Base-by-base conservation (phyloP, 1,140 invertebrate genomes). In the Lordiphosa clarofinis region DNA sequence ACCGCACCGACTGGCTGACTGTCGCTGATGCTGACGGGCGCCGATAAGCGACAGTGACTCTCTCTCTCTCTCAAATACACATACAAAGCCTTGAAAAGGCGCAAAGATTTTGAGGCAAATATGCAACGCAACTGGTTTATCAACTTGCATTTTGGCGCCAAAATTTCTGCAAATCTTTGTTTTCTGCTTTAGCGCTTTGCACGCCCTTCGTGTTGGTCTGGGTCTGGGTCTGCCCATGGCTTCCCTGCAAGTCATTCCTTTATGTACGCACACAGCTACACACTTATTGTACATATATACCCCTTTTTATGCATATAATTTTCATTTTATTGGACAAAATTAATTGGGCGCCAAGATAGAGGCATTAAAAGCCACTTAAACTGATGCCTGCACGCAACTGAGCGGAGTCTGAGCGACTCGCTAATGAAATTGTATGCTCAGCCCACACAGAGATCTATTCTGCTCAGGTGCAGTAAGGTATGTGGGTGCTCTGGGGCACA, bases 41-140 rank as follows among this genome's bases (percentile, higher is more conserved):
- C 73, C 73, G 59, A 73, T 73, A 73, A 73, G 73, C 75, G 52
- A 70, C 54, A 28, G 24, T 28, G 24, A 28, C n/a, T n/a, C n/a
- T n/a, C 24, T 28, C 46, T 39, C 15, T 59, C 65, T 44, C 55
- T 55, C 72, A 56, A 33, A 60, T 48, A 35, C 35, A 56, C 62
- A 63, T 37, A 59, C 53, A 47, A 7, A 28, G 24, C 1, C 24
- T 7, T 28, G 60, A 74, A 81, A 81, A 74, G 73, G 63, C 73
- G 73, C 78, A 73, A 66, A 60, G 59, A 50, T 73, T 82, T 75
- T 76, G 60, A 71, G 55, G 60, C 55, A 61, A 78, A 71, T 78
- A 86, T 84, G 78, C 79, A 84, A 82, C 76, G 73, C 78, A 84
- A 84, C 78, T 84, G 78, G 78, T 84, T 84, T 84, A 84, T 84